Evolutionary conservation across 2,113 vertebrate species (phyloP), one percentile per base, ranked within the genome.

Genomic region (Oceanodroma tethys): DNA sequence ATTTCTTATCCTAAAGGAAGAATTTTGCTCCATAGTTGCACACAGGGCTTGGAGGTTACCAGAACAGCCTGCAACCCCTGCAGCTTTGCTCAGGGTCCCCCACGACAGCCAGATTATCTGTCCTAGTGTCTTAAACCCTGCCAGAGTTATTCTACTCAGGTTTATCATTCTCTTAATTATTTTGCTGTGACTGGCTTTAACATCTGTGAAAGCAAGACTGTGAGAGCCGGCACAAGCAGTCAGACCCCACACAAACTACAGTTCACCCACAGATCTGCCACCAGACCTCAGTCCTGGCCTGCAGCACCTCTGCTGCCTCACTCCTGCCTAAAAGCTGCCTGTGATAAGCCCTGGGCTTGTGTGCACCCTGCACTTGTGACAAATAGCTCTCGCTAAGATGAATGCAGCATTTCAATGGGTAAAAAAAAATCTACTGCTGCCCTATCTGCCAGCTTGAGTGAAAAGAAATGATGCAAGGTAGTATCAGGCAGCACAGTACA

Each of bases 181-280:
- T 92, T 90, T 86, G 36, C 58, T 21, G 15, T 38, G 34, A 47
- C 27, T 70, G 32, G 19, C 38, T 86, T 73, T 71, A 60, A 56
- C 26, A 25, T 10, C 50, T 55, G 13, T 47, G 59, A 63, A 78
- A 90, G 50, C 7, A 66, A 43, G 43, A 42, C 14, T 15, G 20
- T 23, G 25, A 66, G n/a, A 90, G 29, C 1, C 2, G 5, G 40
- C 22, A 30, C n/a, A 78, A 12, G 3, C 20, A 52, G 43, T 18
- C 52, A 83, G 75, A 60, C 18, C 48, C 30, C 40, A 50, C 50
- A 48, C 8, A 42, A 78, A 40, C 21, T 47, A 14, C 90, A 34
- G 16, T 0, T 1, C 34, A 19, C 17, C 43, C 50, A 32, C 17
- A 65, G 60, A 26, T 20, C 56, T 53, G 38, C 56, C 1, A 0